phyloP scores from a whole-genome alignment of 2,113 vertebrate species.

The Halcyon senegalensis region DNA sequence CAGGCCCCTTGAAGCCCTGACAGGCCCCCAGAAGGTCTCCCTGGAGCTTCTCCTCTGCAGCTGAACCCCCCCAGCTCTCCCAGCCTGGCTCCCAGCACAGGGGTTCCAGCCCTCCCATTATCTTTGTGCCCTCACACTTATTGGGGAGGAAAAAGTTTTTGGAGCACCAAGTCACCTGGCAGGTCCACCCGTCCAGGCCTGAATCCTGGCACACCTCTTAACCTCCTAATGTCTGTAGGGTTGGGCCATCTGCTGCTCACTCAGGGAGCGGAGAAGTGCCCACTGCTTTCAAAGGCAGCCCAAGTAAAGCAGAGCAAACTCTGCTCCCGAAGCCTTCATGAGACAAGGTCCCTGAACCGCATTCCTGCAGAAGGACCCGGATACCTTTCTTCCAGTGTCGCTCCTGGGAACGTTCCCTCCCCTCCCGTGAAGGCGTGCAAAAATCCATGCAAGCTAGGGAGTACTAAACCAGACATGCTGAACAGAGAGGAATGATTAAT shows the following conservation, averaged over 20 bases:
- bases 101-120: too few species aligned
- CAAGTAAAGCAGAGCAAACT: not conserved
- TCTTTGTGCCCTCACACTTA: not conserved
- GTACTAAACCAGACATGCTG: not conserved
- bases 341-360: not conserved
- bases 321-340: not conserved
- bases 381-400: not conserved
- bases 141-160: not conserved
- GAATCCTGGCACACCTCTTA: not conserved
- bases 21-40: too few species aligned
- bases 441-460: not conserved
- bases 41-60: too few species aligned
- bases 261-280: not conserved
- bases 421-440: accelerated
- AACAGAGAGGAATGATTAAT: not conserved
- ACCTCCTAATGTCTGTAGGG: not conserved
- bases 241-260: not conserved
- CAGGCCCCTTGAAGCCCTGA: too few species aligned
- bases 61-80: too few species aligned
- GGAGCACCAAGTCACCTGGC: not conserved
- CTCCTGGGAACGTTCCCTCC: not conserved
- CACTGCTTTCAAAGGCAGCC: not conserved
- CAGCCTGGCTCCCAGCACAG: too few species aligned
- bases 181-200: not conserved
- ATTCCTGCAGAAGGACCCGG: not conserved